Evolutionary conservation across 2,888 invertebrate species (phyloP), one percentile per base, ranked within the genome.

Genomic region (Laothoe populi): DNA sequence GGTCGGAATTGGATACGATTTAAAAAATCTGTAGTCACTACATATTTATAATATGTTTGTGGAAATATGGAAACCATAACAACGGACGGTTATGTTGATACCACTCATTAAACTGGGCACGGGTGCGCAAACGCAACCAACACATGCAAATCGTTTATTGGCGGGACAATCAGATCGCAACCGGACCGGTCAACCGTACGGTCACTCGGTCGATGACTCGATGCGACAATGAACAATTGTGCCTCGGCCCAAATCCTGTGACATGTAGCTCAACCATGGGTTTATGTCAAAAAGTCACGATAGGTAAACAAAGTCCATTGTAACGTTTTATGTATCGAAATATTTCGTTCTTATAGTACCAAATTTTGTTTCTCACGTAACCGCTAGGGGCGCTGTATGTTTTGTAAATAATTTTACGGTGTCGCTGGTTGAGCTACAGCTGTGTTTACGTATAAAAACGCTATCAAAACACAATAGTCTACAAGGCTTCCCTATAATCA

Each of bases 81-180:
- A 71, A 75, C 74, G 76, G 70, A 75, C 77, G 72, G 78, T 74
- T 74, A 75, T 71, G 72, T 74, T 78, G 79, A 83, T 81, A 78
- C 70, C 75, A 75, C 72, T 81, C 84, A 87, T 89, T 86, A 87
- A 74, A 67, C 68, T 75, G 75, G 66, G 81, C 78, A 82, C 78
- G 83, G 83, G 79, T 86, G 87, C 85, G 84, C 84, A 79, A 80
- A 82, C 84, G 84, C 85, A 86, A 71, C 78, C 73, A 78, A 83
- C 86, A 86, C 88, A 91, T 89, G 91, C 90, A 90, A 89, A 91
- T 88, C 86, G 83, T 81, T 86, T 88, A 89, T 88, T 88, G 88
- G 82, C 75, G 80, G 84, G 81, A 83, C 88, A 90, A 92, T 91
- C 91, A 89, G 92, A 87, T 88, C 91, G 90, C 87, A 86, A 89